A percentile compares a stretch with the other conserved stretches of the same genome.
These are phyloP conservation scores for Onthophagus sagittarius DNA, from an alignment of 2,888 invertebrate genomes.

Conservation along the genomic window DNA sequence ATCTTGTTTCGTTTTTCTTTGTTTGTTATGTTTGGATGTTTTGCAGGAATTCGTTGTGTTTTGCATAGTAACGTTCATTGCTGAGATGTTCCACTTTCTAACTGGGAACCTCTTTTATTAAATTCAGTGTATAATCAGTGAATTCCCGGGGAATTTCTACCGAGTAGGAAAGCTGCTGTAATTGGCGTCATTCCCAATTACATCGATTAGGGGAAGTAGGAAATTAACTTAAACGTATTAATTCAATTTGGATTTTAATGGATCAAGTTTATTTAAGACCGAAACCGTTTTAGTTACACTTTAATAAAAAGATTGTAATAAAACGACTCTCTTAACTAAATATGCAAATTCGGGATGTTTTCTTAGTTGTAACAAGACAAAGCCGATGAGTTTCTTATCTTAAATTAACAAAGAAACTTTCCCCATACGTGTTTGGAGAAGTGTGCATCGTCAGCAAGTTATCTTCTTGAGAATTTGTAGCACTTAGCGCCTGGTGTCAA, in stretches of 20 bases:
- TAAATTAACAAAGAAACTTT: no score
- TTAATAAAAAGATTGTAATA: not conserved
- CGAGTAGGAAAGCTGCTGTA: no score
- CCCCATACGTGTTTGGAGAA: not conserved
- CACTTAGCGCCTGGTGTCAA: not conserved
- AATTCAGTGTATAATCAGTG: not conserved
- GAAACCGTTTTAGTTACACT: not conserved
- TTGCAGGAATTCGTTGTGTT: no score
- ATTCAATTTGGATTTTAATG: not conserved
- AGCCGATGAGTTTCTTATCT: no score
- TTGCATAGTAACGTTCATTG: no score
- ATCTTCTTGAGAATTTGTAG: not conserved
- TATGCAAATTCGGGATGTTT: no score
- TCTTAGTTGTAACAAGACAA: no score
- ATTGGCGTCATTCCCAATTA: no score
- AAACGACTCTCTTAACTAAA: no score
- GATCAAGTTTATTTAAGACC: not conserved
- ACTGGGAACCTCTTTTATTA: no score
- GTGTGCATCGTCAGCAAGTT: not conserved
- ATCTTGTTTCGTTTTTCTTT: not conserved
- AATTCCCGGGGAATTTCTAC: not conserved
- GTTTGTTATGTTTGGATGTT: not conserved
- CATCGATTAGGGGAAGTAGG: not conserved
- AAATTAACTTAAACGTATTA: not conserved
- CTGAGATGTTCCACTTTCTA: no score